These are phyloP conservation scores for Dendrolimus houi DNA, from an alignment of 2,888 invertebrate species.

Conservation along the genomic window DNA sequence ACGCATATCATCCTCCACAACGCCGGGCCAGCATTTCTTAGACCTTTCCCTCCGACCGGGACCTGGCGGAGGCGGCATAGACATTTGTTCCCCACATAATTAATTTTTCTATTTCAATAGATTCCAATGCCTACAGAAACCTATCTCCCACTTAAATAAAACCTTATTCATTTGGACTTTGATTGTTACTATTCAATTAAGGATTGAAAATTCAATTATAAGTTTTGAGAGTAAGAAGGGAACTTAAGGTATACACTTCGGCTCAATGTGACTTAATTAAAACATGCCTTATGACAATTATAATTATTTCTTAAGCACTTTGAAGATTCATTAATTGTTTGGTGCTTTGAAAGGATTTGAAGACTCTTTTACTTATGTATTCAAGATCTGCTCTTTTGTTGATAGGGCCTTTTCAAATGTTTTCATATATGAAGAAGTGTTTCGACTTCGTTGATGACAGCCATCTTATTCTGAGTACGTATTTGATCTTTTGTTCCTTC, in stretches of 20 bases:
- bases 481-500: no score
- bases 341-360: background rate
- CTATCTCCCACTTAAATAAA: conserved; percentile 14
- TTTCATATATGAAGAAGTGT: no score
- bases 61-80: background rate
- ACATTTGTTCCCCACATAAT: background rate
- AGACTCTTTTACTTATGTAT: background rate
- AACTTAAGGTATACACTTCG: conserved; percentile 38
- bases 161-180: conserved; percentile 44
- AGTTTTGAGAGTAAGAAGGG: conserved; percentile 42
- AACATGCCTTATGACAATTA: conserved; percentile 37
- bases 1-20: background rate
- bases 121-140: background rate
- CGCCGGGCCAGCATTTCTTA: background rate
- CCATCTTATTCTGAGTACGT: no score
- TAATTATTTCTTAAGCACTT: conserved; percentile 10
- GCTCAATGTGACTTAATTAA: conserved; percentile 32
- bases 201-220: conserved; percentile 55
- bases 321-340: background rate
- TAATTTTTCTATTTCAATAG: background rate
- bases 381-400: no score
- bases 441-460: no score
- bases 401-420: no score
- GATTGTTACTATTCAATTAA: conserved; percentile 57
- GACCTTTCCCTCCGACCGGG: background rate